Evolutionary conservation across 2,888 invertebrate species (phyloP), one percentile per base, ranked within the genome.

Genomic region (Chironomus tentans): DNA sequence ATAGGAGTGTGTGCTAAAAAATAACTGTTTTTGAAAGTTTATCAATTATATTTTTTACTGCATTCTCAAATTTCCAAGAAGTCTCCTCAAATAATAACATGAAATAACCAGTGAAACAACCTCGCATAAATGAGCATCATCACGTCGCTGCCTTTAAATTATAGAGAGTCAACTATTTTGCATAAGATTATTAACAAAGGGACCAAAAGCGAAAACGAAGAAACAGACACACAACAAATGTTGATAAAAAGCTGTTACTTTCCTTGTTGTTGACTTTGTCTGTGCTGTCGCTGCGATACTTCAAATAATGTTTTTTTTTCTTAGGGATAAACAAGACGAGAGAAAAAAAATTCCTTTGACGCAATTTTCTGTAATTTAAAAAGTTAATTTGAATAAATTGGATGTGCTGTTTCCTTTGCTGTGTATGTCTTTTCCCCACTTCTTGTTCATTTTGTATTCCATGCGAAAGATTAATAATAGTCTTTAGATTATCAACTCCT

Each of bases 351-450:
- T 18, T 65, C n/a, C 18, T 15, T 47, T 70, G 38, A 24, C 47
- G 70, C 70, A 70, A 70, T 70, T 70, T 70, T 38, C 38, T 38
- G 70, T 70, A 70, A 70, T 71, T 71, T 56, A 71, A 47, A 71
- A 71, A 71, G 24, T 47, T 71, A 71, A 71, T 71, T 71, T 71
- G 56, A 71, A 71, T 71, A 71, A 71, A 71, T 71, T 71, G 71
- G 71, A 71, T 71, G 50, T 65, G 65, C 21, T 24, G 65, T 18
- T 56, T 56, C 22, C 24, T 22, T 65, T 13, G 21, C 24, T 65
- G 13, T 21, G 10, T 24, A 3, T 12, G 13, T 65, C 21, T 21
- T 38, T 38, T 38, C 38, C 38, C 38, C 38, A 38, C 38, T 38
- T 38, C 38, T 38, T 38, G 10, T 38, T 38, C 38, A 38, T 38